Evolutionary conservation across 2,888 invertebrate genomes (phyloP), one percentile per base, ranked within the genome.

Genomic region (Meandrusa payeni): DNA sequence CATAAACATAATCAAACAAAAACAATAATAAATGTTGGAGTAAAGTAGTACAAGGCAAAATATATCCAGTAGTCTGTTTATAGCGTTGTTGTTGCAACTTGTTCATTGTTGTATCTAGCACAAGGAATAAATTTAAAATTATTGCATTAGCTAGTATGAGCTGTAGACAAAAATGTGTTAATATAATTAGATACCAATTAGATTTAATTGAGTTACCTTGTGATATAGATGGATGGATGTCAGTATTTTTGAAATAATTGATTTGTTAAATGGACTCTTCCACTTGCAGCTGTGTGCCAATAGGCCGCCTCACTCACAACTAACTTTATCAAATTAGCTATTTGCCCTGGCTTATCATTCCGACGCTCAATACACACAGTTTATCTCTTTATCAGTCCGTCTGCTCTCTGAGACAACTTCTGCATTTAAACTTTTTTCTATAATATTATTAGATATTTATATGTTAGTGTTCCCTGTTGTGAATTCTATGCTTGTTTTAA

Each of bases 301-400:
- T 50, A 32, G 44, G 32, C 38, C 44, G 50, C 47, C 43, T 55
- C 41, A 46, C 44, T 46, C 42, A 40, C 47, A 52, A 68, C 69
- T 69, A 61, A 46, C 48, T 56, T 62, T 69, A 68, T 67, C 64
- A 31, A 28, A 43, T 7, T 38, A 23, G 45, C 48, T 68, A 64
- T 66, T 68, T 66, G 60, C 54, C 54, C 44, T 46, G 32, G 40
- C 37, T 49, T 53, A 50, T 53, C 55, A 50, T 27, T 42, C 15
- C 11, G 17, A 17, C 29, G 32, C 40, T 22, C 36, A 41, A 42
- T 15, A 32, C 48, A 54, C 61, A 60, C 59, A 59, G 47, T 45
- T 56, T 57, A 55, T 59, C 50, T 54, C 42, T 54, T n/a, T 51
- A 55, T 46, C 46, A 50, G 48, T n/a, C 40, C 43, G 40, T 55